Evolutionary conservation across 2,888 invertebrate genomes (phyloP).

Genomic region (Agonopterix subpropinquella): DNA sequence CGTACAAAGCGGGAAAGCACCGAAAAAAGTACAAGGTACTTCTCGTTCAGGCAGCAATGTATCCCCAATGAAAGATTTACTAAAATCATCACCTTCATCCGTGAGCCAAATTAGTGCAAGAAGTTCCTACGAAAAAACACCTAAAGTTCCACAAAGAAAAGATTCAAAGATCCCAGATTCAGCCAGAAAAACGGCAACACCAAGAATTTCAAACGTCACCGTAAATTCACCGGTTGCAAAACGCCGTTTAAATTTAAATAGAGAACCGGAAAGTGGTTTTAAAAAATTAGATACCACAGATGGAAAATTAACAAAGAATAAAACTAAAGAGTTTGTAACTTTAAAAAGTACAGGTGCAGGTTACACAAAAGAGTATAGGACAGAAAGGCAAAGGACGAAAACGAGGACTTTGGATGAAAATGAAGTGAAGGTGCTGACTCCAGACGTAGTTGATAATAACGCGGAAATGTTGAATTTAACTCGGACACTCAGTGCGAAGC

Average conservation of each 20-base stretch:
- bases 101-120: conserved; percentile 24
- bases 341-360: conserved; percentile 13
- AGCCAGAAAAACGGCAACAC: conserved; percentile 18
- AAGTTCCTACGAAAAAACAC: conserved; percentile 11
- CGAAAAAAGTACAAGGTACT: conserved; percentile 32
- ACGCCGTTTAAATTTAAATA: conserved; percentile 24
- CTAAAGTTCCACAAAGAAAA: conserved; percentile 13
- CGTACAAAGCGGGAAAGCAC: conserved; percentile 27
- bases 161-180: conserved; percentile 18
- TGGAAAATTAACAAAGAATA: conserved; percentile 7
- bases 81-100: conserved; percentile 49
- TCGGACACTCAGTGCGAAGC: conserved; percentile 41
- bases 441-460: conserved; percentile 50
- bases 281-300: conserved; percentile 8
- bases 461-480: conserved; percentile 49
- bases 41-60: conserved; percentile 21
- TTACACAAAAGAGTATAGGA: background rate
- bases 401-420: conserved; percentile 61
- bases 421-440: conserved; percentile 55
- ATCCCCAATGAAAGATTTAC: conserved; percentile 47
- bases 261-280: conserved; percentile 4
- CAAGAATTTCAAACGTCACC: conserved; percentile 8
- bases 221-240: conserved; percentile 51
- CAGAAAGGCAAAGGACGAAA: conserved; percentile 42
- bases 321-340: background rate